Base-by-base conservation (phyloP, 2,888 invertebrate genomes). In the Netelia inedita region DNA sequence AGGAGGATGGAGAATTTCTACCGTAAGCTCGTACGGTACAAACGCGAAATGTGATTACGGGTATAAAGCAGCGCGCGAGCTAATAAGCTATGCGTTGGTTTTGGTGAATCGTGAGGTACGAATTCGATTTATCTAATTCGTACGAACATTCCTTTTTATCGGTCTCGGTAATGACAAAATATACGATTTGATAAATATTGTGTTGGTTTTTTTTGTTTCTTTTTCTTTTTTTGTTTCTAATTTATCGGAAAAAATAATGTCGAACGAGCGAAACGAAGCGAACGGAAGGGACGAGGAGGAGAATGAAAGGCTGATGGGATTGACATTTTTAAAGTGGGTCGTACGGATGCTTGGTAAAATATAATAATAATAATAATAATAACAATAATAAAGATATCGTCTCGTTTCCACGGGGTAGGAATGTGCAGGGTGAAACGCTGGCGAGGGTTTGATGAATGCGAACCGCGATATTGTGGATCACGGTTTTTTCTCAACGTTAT, bases 251-350 rank as follows among this genome's bases (percentile, higher is more conserved):
- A 65, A 43, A 28, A 35, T 5, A 61, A 65, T 65, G 8, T 28
- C 28, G 16, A 43, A 16, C 16, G 41, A 19, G 16, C 10, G 16
- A 1, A 1, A 21, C 1, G 14, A 3, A 28, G 35, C n/a, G 14
- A 35, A 23, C 28, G 3, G 6, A 61, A 46, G 66, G 9, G 50
- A 21, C n/a, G 50, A 16, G 55, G 19, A 5, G 9, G 11, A 19
- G 11, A 35, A 55, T 28, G 8, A 53, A 43, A 55, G 50, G 21
- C 59, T 35, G 61, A 80, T 55, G 19, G 43, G 69, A 71, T 71
- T 53, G 69, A 69, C 68, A 68, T 68, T 68, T 74, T 50, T n/a
- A 61, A 78, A 79, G 53, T 81, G 68, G 69, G 69, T 81, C 74
- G 69, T 59, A 53, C 21, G 68, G 53, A 74, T 59, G 43, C 68